A percentile compares a stretch with the other conserved stretches of the same genome.
Conservation (phyloP, 1,140 invertebrate species). For the Tetragnatha versicolor region DNA sequence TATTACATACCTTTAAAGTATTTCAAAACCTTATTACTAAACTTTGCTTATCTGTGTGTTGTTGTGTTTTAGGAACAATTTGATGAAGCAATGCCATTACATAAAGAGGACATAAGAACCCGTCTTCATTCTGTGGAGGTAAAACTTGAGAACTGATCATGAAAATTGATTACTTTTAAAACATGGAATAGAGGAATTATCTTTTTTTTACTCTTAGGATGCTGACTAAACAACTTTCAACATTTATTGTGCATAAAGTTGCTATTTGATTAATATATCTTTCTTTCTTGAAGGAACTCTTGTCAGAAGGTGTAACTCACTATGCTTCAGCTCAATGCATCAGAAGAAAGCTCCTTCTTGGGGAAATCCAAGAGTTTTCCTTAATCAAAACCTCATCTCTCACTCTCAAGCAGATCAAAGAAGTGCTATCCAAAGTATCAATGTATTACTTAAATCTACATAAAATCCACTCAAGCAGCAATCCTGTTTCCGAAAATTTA, state of each 20-base stretch:
- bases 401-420: neutral
- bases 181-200: no score
- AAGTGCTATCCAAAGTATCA: neutral
- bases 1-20: no score
- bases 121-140: no score
- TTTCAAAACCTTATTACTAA: no score
- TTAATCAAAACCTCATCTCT: neutral
- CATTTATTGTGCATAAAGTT: neutral
- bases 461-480: neutral
- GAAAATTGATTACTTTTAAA: no score
- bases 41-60: no score
- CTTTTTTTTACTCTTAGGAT: no score
- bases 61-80: no score
- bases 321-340: constrained; percentile 7
- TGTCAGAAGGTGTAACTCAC: neutral
- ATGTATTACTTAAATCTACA: neutral
- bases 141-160: no score
- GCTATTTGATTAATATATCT: neutral
- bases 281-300: neutral
- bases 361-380: neutral
- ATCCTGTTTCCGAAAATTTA: neutral
- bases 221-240: neutral
- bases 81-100: no score
- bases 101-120: no score
- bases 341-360: neutral